Evolutionary conservation across 1,140 invertebrate species (phyloP).

Genomic region (Drosophila tropicalis): DNA sequence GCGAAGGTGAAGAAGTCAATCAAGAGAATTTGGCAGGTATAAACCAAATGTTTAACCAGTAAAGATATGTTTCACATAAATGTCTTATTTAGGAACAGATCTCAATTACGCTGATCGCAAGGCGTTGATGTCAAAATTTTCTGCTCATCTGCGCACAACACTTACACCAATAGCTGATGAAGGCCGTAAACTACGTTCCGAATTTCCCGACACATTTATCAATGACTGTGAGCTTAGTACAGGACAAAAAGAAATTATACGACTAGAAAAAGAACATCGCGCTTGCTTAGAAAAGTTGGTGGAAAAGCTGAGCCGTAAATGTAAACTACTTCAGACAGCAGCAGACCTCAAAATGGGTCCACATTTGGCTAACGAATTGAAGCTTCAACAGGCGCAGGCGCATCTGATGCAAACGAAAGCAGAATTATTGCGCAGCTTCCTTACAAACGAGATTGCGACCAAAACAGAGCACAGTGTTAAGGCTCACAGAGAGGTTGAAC

Average conservation of each 20-base stretch:
- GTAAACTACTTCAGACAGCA: slow-evolving; percentile 48
- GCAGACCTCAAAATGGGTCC: slow-evolving; percentile 70
- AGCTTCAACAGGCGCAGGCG: slow-evolving; percentile 54
- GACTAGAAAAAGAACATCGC: slow-evolving; percentile 60
- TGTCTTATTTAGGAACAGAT: slow-evolving; percentile 28
- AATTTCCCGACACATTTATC: slow-evolving; percentile 49
- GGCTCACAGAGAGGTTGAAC: slow-evolving; percentile 66
- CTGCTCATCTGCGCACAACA: slow-evolving; percentile 25
- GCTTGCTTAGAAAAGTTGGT: slow-evolving; percentile 42
- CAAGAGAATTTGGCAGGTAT: slow-evolving; percentile 51
- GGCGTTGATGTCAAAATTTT: slow-evolving; percentile 35
- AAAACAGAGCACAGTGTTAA: slow-evolving; percentile 66
- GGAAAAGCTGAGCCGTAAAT: slow-evolving; percentile 45
- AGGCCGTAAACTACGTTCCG: slow-evolving; percentile 44
- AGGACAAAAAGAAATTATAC: slow-evolving; percentile 56
- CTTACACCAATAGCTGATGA: slow-evolving; percentile 54
- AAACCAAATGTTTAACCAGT: neutral
- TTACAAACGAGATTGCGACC: slow-evolving; percentile 50
- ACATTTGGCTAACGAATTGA: slow-evolving; percentile 57
- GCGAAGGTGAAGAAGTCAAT: slow-evolving; percentile 28
- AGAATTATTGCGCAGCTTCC: slow-evolving; percentile 54
- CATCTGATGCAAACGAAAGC: slow-evolving; percentile 62
- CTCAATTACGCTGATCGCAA: slow-evolving; percentile 63
- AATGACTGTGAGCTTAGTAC: slow-evolving; percentile 25
- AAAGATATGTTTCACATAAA: neutral